phyloP scores from a whole-genome alignment of 2,888 invertebrate species.

The Amorpha juglandis region DNA sequence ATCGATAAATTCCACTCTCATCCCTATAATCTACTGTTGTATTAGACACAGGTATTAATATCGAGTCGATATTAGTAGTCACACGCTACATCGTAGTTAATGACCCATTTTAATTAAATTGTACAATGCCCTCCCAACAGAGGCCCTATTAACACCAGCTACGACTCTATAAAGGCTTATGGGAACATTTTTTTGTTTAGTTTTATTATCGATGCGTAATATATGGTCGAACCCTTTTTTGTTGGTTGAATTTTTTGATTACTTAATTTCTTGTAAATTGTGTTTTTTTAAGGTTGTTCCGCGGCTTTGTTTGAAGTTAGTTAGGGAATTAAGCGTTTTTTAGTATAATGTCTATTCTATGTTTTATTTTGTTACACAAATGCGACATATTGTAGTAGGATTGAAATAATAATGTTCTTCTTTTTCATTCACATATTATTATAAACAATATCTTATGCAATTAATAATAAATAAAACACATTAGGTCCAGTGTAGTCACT shows the following conservation, averaged over 20 bases:
- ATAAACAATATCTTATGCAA: too few species aligned
- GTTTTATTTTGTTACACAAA: too few species aligned
- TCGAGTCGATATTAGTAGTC: conserved; percentile 23
- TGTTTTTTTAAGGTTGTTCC: conserved; percentile 2
- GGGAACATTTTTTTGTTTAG: conserved; percentile 20
- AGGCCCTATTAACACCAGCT: conserved; percentile 2
- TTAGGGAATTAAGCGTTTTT: not conserved
- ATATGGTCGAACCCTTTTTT: conserved; percentile 20
- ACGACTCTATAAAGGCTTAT: conserved; percentile 16
- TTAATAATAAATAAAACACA: too few species aligned
- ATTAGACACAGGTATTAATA: not conserved
- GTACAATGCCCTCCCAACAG: conserved; percentile 20
- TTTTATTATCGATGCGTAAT: conserved; percentile 18
- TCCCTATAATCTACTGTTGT: not conserved
- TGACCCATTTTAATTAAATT: conserved; percentile 29
- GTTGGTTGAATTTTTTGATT: conserved; percentile 11
- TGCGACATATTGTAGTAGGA: too few species aligned
- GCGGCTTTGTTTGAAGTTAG: not conserved
- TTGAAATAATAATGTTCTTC: too few species aligned
- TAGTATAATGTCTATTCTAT: too few species aligned
- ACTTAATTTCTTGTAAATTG: conserved; percentile 14
- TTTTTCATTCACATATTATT: too few species aligned
- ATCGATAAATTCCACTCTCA: not conserved
- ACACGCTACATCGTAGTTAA: conserved; percentile 16
- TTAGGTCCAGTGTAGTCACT: too few species aligned